A percentile compares a stretch with the other conserved stretches of the same genome.
Evolutionary conservation across 2,797 vertebrate genomes (phyloP).

Genomic region (Distichodus sexfasciatus): DNA sequence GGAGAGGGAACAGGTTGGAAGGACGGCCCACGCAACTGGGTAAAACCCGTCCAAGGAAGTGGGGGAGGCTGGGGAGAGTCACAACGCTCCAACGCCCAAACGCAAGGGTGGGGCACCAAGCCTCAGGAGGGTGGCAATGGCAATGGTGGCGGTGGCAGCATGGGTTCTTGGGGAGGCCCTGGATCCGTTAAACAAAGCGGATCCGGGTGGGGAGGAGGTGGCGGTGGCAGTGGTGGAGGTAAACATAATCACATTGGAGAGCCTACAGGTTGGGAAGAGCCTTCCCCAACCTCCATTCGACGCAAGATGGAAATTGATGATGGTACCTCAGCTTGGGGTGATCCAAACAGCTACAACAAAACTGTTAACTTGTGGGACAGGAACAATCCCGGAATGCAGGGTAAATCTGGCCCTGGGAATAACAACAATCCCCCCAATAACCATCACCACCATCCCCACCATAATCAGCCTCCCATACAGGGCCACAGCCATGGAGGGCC

Average conservation of each 20-base stretch:
- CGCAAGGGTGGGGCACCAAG: slow-evolving; percentile 77
- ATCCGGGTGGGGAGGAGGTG: slow-evolving; percentile 57
- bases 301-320: slow-evolving; percentile 98
- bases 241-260: slow-evolving; percentile 72
- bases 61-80: slow-evolving; percentile 71
- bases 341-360: slow-evolving; percentile 90
- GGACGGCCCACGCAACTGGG: slow-evolving; percentile 77
- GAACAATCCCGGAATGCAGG: slow-evolving; percentile 83
- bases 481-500: slow-evolving; percentile 62
- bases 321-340: slow-evolving; percentile 96
- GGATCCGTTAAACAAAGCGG: slow-evolving; percentile 77
- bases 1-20: slow-evolving; percentile 84
- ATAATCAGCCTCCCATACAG: slow-evolving; percentile 67
- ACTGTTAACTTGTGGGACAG: slow-evolving; percentile 96
- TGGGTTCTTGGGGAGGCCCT: slow-evolving; percentile 81
- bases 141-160: slow-evolving; percentile 61
- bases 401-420: slow-evolving; percentile 64
- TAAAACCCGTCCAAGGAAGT: slow-evolving; percentile 62
- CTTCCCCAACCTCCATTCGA: slow-evolving; percentile 91
- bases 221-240: slow-evolving; percentile 34
- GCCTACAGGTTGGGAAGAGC: slow-evolving; percentile 91
- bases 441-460: slow-evolving; percentile 70
- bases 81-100: slow-evolving; percentile 82
- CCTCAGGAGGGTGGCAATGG: slow-evolving; percentile 83
- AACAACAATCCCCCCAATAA: slow-evolving; percentile 52